Evolutionary conservation across 2,797 vertebrate species (phyloP), one percentile per base, ranked within the genome.

Genomic region (Spatula clypeata): DNA sequence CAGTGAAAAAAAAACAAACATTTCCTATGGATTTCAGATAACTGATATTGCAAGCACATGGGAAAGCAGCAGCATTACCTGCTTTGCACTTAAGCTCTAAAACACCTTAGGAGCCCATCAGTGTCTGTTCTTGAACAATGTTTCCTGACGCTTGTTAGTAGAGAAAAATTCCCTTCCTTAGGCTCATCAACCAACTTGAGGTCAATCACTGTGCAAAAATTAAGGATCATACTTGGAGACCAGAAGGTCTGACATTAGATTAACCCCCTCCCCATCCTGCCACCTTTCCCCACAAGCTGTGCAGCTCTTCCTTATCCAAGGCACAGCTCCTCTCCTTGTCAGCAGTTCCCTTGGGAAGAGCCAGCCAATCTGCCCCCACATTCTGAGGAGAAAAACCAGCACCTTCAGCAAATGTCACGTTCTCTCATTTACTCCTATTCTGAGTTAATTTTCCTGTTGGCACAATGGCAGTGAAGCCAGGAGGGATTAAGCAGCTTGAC

Each of bases 321-420:
- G 53, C 57, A 83, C 64, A 89, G 89, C 61, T 96, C 62, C 62
- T 77, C 53, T 95, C 49, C 77, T 77, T 42, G 29, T 62, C 86
- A 88, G 83, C 36, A 81, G 42, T 10, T 84, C 60, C 31, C 60
- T 29, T 66, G 45, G 51, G 64, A 91, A 92, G 29, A 82, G 42
- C n/a, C 77, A 72, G 18, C 29, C 70, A 77, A 18, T 66, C 74
- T 79, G 61, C 14, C 42, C 34, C 54, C 71, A 65, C 70, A 34
- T 44, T 75, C 19, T 7, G 36, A 92, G 73, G 38, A 76, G 72
- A 32, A 27, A 51, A 69, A 51, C 14, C 13, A 12, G 3, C 51
- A 51, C 19, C 13, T 67, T 32, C 85, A 42, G 74, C 15, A 82
- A 79, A 58, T 18, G 24, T 26, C 38, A 32, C 0, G 0, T 40